Base-by-base conservation (phyloP, 2,797 vertebrate genomes). In the Poecilia gillii region DNA sequence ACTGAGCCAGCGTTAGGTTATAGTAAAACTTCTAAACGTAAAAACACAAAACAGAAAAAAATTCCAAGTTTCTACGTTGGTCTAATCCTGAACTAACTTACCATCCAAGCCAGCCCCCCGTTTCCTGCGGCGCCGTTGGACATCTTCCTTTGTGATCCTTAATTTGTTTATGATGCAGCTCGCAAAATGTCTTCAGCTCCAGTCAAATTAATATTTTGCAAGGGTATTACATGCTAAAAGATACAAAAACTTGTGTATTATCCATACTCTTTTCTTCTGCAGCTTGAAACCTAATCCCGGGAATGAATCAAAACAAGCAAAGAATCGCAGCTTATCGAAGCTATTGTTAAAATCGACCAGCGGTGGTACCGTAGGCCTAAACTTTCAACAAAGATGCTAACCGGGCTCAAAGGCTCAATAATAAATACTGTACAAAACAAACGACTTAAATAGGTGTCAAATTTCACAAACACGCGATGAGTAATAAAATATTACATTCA, bases 21-120 rank as follows among this genome's bases (percentile, higher is more conserved):
- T 11, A 39, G 64, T 66, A 36, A 23, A 25, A 66, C 64, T 20
- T 64, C 16, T 23, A 39, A 41, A 9, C 7, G 39, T 39, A 66
- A 20, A 39, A 66, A 39, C 8, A 39, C 33, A 66, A 31, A 64
- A 33, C 1, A 62, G 12, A 6, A 66, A 66, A 64, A 36, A 23
- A 39, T 16, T 18, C 0, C 0, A 46, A 53, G 49, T 78, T 46
- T 2, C 23, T 64, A 45, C 46, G 28, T 79, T 51, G 59, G 28
- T 76, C 74, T 33, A 28, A 0, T 31, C 6, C 1, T 2, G 77
- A 84, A 83, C 64, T 13, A 92, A 97, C 97, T 98, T 89, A 98
- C 97, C 97, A 97, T 93, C 97, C 97, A 98, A 77, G 97, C 96
- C 92, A 98, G 91, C 70, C 91, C 97, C 16, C 97, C 97, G 93